These are phyloP conservation scores for Drosophila subquinaria DNA, from an alignment of 2,888 invertebrate species.

Conservation along the genomic window DNA sequence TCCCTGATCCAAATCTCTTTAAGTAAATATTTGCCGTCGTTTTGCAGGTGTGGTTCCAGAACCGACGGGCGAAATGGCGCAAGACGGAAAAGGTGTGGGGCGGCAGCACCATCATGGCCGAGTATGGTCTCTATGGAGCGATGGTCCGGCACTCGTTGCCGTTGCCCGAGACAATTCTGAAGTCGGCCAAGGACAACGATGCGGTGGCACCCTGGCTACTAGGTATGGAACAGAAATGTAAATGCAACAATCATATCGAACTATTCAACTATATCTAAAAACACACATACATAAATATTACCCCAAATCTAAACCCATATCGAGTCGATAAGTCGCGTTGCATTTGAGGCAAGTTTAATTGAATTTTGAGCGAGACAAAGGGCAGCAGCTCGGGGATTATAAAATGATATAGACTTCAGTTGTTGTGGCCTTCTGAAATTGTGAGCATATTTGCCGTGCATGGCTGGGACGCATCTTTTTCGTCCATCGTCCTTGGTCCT, in stretches of 20 bases:
- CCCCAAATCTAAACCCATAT: background rate
- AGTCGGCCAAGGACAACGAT: slow-evolving; percentile 98
- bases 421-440: slow-evolving; percentile 51
- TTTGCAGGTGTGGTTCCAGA: slow-evolving; percentile 97
- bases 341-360: slow-evolving; percentile 60
- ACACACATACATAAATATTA: background rate
- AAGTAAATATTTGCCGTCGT: too few relatives aligned
- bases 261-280: slow-evolving; percentile 18
- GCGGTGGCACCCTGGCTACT: slow-evolving; percentile 99
- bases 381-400: slow-evolving; percentile 67
- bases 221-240: slow-evolving; percentile 90
- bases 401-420: slow-evolving; percentile 52
- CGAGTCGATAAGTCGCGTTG: slow-evolving; percentile 31
- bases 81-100: slow-evolving; percentile 99
- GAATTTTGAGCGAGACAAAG: slow-evolving; percentile 69
- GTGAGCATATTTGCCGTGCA: slow-evolving; percentile 81
- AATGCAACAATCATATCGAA: slow-evolving; percentile 84
- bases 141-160: slow-evolving; percentile 99
- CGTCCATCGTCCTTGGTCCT: background rate
- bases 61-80: slow-evolving; percentile 99
- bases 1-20: too few relatives aligned
- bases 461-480: slow-evolving; percentile 47
- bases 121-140: slow-evolving; percentile 99
- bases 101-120: slow-evolving; percentile 99
- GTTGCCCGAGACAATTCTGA: slow-evolving; percentile 98